These are phyloP conservation scores for Proisotoma minuta DNA, from an alignment of 2,888 invertebrate genomes.

Conservation along the genomic window DNA sequence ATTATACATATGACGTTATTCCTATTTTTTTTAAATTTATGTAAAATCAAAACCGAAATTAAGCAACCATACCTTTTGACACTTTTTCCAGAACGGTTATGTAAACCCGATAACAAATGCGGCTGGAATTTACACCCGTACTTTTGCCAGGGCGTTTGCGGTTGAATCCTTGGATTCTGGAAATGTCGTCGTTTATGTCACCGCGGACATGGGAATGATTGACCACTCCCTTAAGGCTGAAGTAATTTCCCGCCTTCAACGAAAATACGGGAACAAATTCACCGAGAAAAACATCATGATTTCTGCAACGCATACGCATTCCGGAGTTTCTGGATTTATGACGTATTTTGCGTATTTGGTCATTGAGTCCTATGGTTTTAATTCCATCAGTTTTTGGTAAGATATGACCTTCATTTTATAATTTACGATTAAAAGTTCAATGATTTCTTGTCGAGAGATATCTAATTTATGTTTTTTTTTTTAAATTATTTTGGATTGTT, in stretches of 20 bases:
- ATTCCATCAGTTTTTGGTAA: conserved; percentile 16
- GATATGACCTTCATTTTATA: no score
- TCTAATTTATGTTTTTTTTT: no score
- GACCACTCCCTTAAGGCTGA: conserved; percentile 70
- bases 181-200: conserved; percentile 65
- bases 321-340: conserved; percentile 50
- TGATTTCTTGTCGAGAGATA: no score
- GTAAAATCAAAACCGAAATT: no score
- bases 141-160: conserved; percentile 80
- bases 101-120: conserved; percentile 52
- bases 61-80: no score
- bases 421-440: background rate
- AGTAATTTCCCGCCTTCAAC: conserved; percentile 55
- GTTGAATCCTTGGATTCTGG: conserved; percentile 66
- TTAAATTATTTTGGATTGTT: no score
- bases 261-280: conserved; percentile 60
- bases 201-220: conserved; percentile 53
- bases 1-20: no score
- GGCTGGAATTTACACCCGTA: conserved; percentile 76
- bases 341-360: conserved; percentile 18
- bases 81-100: conserved; percentile 28
- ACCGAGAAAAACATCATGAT: conserved; percentile 74
- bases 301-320: conserved; percentile 66
- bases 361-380: conserved; percentile 22
- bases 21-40: no score